These are phyloP conservation scores for Cygnus atratus DNA, from an alignment of 2,113 vertebrate species.

Conservation along the genomic window DNA sequence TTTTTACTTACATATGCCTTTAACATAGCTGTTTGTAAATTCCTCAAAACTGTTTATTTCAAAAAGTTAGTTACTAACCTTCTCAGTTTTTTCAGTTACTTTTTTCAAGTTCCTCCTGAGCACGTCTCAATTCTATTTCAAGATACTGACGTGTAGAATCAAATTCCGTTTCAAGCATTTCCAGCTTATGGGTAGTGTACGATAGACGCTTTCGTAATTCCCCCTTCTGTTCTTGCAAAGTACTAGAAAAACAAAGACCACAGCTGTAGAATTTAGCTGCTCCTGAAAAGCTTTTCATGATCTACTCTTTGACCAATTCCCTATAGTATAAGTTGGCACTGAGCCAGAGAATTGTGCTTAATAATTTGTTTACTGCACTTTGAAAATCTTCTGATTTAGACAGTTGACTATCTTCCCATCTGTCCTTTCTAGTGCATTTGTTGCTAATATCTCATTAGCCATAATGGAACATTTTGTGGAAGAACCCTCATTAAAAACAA, in stretches of 20 bases:
- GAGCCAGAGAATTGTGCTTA: slow-evolving; percentile 25
- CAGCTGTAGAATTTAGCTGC: slow-evolving; percentile 57
- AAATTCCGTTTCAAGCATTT: slow-evolving; percentile 94
- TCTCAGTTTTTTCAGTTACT: slow-evolving; percentile 94
- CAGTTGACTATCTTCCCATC: slow-evolving; percentile 31
- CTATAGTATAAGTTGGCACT: background rate
- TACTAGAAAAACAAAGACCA: slow-evolving; percentile 82
- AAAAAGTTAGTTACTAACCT: slow-evolving; percentile 77
- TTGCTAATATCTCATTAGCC: slow-evolving; percentile 10
- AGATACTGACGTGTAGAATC: slow-evolving; percentile 94
- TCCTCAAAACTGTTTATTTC: background rate
- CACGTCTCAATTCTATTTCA: slow-evolving; percentile 92
- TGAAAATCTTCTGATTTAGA: slow-evolving; percentile 25
- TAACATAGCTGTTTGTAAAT: background rate
- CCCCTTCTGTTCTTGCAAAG: slow-evolving; percentile 94
- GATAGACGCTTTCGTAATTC: slow-evolving; percentile 94
- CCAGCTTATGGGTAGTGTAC: slow-evolving; percentile 92
- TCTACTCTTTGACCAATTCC: slow-evolving; percentile 20
- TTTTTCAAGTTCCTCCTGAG: slow-evolving; percentile 97
- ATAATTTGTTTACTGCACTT: slow-evolving; percentile 40
- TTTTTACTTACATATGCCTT: background rate
- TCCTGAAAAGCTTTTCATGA: slow-evolving; percentile 26
- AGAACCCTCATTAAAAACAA: background rate
- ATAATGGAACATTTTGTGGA: background rate
- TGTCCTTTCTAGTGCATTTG: background rate